Evolutionary conservation across 2,888 invertebrate species (phyloP), one percentile per base, ranked within the genome.

Genomic region (Polydrusus pterygomalis): DNA sequence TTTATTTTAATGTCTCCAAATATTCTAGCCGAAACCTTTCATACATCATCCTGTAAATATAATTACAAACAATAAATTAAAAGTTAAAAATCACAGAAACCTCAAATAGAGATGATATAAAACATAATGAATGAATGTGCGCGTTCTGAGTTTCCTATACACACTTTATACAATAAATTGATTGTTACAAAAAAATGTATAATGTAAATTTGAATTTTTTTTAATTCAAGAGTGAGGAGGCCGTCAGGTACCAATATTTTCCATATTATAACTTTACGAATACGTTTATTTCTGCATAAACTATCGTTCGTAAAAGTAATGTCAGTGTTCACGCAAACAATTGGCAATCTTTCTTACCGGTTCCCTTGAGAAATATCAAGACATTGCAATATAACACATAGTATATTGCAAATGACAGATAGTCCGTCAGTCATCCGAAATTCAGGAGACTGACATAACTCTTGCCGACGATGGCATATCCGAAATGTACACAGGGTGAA

Each of bases 51-150:
- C 34, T 7, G 34, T 34, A 34, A 43, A n/a, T 43, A 56, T 47
- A 70, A 58, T 25, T 43, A 47, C 54, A 62, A 71, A 49, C 65
- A 62, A 75, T 74, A 80, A 81, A 76, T 78, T 62, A 69, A 77
- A 75, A 62, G 75, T 72, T 75, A 79, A 78, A 80, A 81, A 82
- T 82, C 81, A 82, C 82, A 82, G 82, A 70, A 80, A 80, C 78
- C 79, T 79, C 79, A 79, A 79, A 79, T 69, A 75, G 75, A 68
- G 77, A 75, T 67, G 67, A 76, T 77, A 64, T 34, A 34, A 67
- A 75, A 77, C 47, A 74, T 45, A 45, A 70, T 47, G 43, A 25
- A 70, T 75, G 15, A 45, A 54, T 75, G 75, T 75, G 75, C 71
- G 75, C 25, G 49, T 71, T 75, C 58, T 51, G 54, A 68, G 68